Conservation (phyloP, 1,140 invertebrate genomes). For the Diploscapter pachys region DNA sequence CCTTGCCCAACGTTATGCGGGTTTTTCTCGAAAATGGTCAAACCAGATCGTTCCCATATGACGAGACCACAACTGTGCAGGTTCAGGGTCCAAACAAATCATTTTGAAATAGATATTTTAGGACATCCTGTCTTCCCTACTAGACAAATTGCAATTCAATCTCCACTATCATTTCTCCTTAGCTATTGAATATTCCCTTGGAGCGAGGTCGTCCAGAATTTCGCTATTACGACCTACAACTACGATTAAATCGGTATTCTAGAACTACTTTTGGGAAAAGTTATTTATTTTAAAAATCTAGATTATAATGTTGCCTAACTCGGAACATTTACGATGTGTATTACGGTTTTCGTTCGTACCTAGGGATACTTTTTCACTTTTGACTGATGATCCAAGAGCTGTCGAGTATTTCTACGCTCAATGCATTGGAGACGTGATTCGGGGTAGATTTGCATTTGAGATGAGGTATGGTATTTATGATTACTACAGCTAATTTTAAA, state of each 20-base stretch:
- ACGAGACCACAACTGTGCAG: conserved; percentile 78
- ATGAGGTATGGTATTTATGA: conserved; percentile 64
- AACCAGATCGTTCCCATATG: conserved; percentile 93
- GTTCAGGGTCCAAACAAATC: conserved; percentile 41
- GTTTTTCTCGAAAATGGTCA: conserved; percentile 87
- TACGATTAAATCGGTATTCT: too few relatives aligned
- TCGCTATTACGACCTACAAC: conserved; percentile 69
- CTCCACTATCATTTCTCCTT: conserved; percentile 79
- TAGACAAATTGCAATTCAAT: conserved; percentile 78
- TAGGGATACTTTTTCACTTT: conserved; percentile 72
- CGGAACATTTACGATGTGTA: conserved; percentile 80
- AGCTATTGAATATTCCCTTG: conserved; percentile 83
- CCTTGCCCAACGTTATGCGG: conserved; percentile 86
- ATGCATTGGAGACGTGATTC: conserved; percentile 86
- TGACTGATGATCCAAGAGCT: conserved; percentile 75
- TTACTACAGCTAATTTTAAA: not conserved
- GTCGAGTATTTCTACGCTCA: conserved; percentile 84
- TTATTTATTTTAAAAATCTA: conserved; percentile 60
- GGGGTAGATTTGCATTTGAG: conserved; percentile 82
- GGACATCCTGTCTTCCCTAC: conserved; percentile 72
- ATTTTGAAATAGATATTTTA: conserved; percentile 54
- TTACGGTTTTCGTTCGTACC: conserved; percentile 82
- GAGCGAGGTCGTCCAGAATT: conserved; percentile 76
- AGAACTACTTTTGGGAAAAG: too few relatives aligned
- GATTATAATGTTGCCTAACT: conserved; percentile 80